Conservation (phyloP, 2,113 vertebrate genomes). For the Macroglossus sobrinus region DNA sequence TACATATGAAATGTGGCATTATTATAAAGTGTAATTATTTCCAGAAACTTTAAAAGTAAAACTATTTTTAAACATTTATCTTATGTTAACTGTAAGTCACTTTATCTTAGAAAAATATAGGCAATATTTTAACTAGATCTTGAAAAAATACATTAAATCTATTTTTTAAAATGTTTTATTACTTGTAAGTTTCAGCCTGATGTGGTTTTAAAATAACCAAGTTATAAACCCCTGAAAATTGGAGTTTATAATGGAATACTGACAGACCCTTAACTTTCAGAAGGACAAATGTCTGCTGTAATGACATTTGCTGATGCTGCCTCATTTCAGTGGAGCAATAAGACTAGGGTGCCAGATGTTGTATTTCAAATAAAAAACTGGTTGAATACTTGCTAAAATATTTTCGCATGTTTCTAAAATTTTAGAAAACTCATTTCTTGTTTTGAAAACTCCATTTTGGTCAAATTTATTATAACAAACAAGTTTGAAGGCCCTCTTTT, state of each 20-base stretch:
- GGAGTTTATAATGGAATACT: constrained; percentile 66
- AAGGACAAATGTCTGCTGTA: constrained; percentile 40
- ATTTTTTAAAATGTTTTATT: constrained; percentile 67
- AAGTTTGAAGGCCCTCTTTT: neutral
- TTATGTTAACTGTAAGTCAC: constrained; percentile 44
- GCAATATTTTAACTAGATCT: constrained; percentile 58
- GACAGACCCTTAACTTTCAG: constrained; percentile 65
- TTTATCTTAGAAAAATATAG: constrained; percentile 52
- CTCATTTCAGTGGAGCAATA: neutral
- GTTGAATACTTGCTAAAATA: neutral
- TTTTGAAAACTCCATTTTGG: constrained; percentile 48
- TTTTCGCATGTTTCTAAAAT: constrained; percentile 40
- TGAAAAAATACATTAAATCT: constrained; percentile 62
- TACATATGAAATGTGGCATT: neutral
- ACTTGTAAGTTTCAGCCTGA: constrained; percentile 69
- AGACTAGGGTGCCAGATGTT: neutral
- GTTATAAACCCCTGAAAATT: constrained; percentile 74
- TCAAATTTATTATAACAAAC: neutral
- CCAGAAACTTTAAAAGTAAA: constrained; percentile 44
- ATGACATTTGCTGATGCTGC: constrained; percentile 29
- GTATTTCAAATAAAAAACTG: neutral
- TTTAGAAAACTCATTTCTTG: constrained; percentile 55
- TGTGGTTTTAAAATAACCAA: constrained; percentile 77
- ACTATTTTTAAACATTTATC: constrained; percentile 41
- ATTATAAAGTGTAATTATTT: constrained; percentile 43